Conservation (phyloP, 2,888 invertebrate genomes). For the Coleophora flavipennella region DNA sequence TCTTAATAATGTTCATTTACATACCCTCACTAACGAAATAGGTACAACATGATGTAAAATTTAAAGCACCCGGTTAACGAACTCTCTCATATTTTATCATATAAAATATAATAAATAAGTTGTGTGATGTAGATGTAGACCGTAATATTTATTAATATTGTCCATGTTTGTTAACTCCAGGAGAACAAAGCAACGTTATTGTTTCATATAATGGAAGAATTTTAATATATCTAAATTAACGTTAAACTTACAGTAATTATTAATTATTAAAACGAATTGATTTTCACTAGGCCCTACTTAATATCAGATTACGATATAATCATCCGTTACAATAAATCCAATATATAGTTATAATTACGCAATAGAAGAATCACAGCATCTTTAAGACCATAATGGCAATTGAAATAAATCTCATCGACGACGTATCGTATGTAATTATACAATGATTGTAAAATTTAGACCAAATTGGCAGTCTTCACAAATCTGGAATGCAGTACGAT, state of each 20-base stretch:
- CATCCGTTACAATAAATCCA: slow-evolving; percentile 39
- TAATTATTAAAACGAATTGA: slow-evolving; percentile 66
- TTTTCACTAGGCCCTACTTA: slow-evolving; percentile 67
- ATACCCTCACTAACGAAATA: slow-evolving; percentile 60
- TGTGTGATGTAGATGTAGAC: slow-evolving; percentile 53
- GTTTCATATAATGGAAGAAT: slow-evolving; percentile 57
- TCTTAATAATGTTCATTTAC: slow-evolving; percentile 14
- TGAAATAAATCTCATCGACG: slow-evolving; percentile 68
- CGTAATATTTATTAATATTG: slow-evolving; percentile 47
- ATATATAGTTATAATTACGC: slow-evolving; percentile 62
- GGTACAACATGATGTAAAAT: slow-evolving; percentile 66
- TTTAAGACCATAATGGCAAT: slow-evolving; percentile 69
- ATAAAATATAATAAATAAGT: slow-evolving; percentile 51
- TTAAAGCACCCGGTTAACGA: slow-evolving; percentile 71
- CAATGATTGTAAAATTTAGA: slow-evolving; percentile 71
- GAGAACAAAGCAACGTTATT: slow-evolving; percentile 53
- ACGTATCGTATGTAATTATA: slow-evolving; percentile 66
- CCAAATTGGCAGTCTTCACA: slow-evolving; percentile 73
- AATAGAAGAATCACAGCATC: slow-evolving; percentile 73
- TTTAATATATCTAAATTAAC: slow-evolving; percentile 61
- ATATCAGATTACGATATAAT: slow-evolving; percentile 64
- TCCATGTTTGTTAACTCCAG: slow-evolving; percentile 49
- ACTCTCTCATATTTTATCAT: slow-evolving; percentile 69
- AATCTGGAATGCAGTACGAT: slow-evolving; percentile 73
- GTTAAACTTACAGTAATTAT: slow-evolving; percentile 49